Percentiles rank a stretch among this genome's conserved stretches.
Conservation (phyloP, 2,888 invertebrate species). For the Therioaphis trifolii region DNA sequence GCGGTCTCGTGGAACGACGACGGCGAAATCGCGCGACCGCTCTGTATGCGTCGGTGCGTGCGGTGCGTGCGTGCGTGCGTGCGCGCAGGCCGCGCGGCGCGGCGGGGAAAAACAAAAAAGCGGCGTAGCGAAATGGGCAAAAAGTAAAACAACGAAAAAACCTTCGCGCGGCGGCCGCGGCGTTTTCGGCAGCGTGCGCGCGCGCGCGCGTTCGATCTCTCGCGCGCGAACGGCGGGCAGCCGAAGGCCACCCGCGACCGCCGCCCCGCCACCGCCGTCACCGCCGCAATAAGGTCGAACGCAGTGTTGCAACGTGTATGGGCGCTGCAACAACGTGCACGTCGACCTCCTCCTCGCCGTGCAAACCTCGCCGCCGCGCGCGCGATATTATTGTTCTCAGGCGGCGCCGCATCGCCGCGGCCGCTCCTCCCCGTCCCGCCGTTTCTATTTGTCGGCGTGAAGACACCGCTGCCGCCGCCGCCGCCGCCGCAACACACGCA, state of each 20-base stretch:
- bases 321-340: constrained; percentile 49
- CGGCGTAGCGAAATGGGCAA: constrained; percentile 10
- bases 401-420: constrained; percentile 4
- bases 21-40: too few species aligned
- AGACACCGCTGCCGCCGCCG: too few species aligned
- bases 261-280: constrained; percentile 5
- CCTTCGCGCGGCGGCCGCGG: constrained; percentile 35
- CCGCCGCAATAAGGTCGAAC: constrained; percentile 44
- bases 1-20: too few species aligned
- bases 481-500: not conserved
- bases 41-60: constrained; percentile 12
- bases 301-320: constrained; percentile 61
- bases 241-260: constrained; percentile 28
- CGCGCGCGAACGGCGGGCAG: constrained; percentile 24
- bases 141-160: constrained; percentile 27
- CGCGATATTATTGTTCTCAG: not conserved
- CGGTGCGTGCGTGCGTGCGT: constrained; percentile 32
- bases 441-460: too few species aligned
- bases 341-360: not conserved
- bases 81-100: not conserved
- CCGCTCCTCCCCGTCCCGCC: not conserved
- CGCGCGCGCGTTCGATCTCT: constrained; percentile 41
- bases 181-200: constrained; percentile 40
- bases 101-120: not conserved
- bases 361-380: not conserved